Base-by-base conservation (phyloP, 2,888 invertebrate species). In the Criorhina ranunculi region DNA sequence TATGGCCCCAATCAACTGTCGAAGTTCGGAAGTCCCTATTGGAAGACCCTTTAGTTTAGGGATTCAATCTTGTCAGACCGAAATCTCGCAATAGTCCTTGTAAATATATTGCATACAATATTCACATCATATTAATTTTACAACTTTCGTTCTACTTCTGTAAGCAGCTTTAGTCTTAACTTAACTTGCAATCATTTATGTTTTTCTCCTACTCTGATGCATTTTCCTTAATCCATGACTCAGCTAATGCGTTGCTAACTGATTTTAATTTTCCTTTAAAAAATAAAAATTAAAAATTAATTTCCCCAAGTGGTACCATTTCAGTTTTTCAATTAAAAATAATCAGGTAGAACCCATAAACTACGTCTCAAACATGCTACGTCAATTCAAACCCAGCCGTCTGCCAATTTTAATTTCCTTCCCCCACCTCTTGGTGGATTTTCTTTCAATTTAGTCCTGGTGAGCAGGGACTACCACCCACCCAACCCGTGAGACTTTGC, bases 311-410 rank as follows among this genome's bases (percentile, higher is more conserved):
- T 9, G 51, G 29, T 31, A 37, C 53, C 44, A 19, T 17, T 33
- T 55, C 19, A n/a, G 51, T 7, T 57, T 75, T 79, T 81, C 55
- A 78, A 59, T 79, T 72, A 57, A 69, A 69, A 79, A 69, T 75
- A 85, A 85, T 79, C 73, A 79, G 79, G 69, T 79, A 57, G 31
- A 69, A 69, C 49, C 79, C 75, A 75, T 85, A 85, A 79, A 79
- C 62, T 59, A 69, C 75, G 44, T 69, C 66, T 40, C 15, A 44
- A 75, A 55, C 64, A 66, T 60, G 49, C 57, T 51, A 73, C 51
- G 57, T 70, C 44, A 49, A 46, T 66, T 62, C 35, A 77, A n/a
- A 5, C 51, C 19, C 77, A 53, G 55, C 62, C 51, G 57, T n/a
- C 24, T 57, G 69, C 31, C 33, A 37, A 60, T 78, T 78, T 73